Evolutionary conservation across 2,113 vertebrate species (phyloP), one percentile per base, ranked within the genome.

Genomic region (Dicaeum eximium): DNA sequence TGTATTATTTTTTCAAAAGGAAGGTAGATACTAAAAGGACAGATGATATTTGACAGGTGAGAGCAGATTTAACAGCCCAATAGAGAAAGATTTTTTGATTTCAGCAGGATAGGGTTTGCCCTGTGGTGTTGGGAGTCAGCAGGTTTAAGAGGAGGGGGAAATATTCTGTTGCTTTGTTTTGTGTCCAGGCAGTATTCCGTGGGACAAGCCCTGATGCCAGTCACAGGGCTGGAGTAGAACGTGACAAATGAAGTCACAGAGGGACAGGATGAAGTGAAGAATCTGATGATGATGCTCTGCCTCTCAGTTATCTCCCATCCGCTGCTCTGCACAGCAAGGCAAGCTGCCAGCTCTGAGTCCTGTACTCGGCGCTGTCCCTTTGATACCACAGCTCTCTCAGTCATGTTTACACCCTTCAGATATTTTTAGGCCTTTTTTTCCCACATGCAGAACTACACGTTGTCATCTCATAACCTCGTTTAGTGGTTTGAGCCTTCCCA

Each of bases 331-430:
- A n/a, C 57, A 94, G 42, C 31, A 80, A 48, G 47, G 60, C 84
- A 79, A 89, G 45, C 62, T 96, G 90, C 69, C 88, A 88, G 61
- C 81, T 71, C 82, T 87, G 72, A 93, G 67, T 78, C 50, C 75
- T 77, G 69, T 82, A 57, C 66, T 4, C 1, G 4, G 44, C 0
- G 1, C 64, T 90, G 83, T 80, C 92, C 93, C 88, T 94, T 92
- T 96, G 87, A 96, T 95, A 86, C 82, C 5, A 2, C 83, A 93
- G 66, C 62, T 53, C 77, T 90, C 88, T 92, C 88, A 66, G 65
- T 96, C 93, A 95, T 85, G 95, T 97, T 96, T 96, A 92, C 93
- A 93, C 91, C 91, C 92, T 93, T 93, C 95, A 95, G 86, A 89
- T 97, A 96, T 97, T 96, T 96, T 95, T 93, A 89, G 81, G 45